Evolutionary conservation across 2,888 invertebrate genomes (phyloP), one percentile per base, ranked within the genome.

Genomic region (Mesorhabditis belari): DNA sequence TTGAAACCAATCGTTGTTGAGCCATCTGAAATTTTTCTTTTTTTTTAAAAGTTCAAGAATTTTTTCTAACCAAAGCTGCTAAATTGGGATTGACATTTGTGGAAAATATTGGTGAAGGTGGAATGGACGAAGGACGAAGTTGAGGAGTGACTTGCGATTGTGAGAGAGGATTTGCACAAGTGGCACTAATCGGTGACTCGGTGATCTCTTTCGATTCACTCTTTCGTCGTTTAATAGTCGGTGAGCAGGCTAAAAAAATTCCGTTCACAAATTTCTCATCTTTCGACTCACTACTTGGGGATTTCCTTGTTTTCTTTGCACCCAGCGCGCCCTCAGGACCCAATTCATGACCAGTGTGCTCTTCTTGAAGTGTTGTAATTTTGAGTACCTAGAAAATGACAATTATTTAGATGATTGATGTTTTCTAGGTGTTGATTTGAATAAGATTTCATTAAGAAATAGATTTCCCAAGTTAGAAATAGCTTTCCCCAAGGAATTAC

Each of bases 401-500:
- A n/a, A n/a, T n/a, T n/a, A n/a, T n/a, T n/a, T n/a, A n/a, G n/a
- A n/a, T n/a, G n/a, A n/a, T n/a, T n/a, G n/a, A n/a, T n/a, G n/a
- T n/a, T n/a, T n/a, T n/a, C n/a, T n/a, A n/a, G n/a, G n/a, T n/a
- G n/a, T n/a, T n/a, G n/a, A n/a, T n/a, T n/a, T n/a, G n/a, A n/a
- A n/a, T n/a, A n/a, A n/a, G n/a, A n/a, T n/a, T n/a, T n/a, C n/a
- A n/a, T n/a, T n/a, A n/a, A n/a, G n/a, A n/a, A n/a, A n/a, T n/a
- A n/a, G n/a, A n/a, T n/a, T n/a, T n/a, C n/a, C n/a, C n/a, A n/a
- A n/a, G n/a, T n/a, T n/a, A n/a, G 26, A n/a, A n/a, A n/a, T n/a
- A n/a, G n/a, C n/a, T n/a, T n/a, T n/a, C n/a, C n/a, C n/a, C 44
- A 56, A 35, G 21, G n/a, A 19, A 5, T 49, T 23, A 56, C 68